Evolutionary conservation across 2,797 vertebrate genomes (phyloP).

Genomic region (Toxotes lorentzi): DNA sequence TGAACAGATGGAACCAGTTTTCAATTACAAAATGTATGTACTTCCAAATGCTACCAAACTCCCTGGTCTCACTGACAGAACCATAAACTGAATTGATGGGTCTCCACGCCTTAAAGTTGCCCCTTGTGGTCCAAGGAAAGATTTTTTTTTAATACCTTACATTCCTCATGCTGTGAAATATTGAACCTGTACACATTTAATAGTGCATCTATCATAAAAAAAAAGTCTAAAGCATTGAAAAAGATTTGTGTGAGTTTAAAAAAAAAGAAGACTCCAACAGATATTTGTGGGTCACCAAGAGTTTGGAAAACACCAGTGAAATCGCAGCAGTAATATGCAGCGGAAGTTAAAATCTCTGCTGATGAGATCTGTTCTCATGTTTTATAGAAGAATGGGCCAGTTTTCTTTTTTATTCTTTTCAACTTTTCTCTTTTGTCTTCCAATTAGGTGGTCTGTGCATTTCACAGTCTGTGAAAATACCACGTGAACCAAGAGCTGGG

Average conservation of each 20-base stretch:
- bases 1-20: slow-evolving; percentile 44
- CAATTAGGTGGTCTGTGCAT: slow-evolving; percentile 91
- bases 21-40: slow-evolving; percentile 52
- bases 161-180: slow-evolving; percentile 67
- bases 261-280: background rate
- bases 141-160: slow-evolving; percentile 65
- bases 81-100: slow-evolving; percentile 72
- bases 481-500: slow-evolving; percentile 90
- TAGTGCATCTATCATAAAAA: slow-evolving; percentile 43
- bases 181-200: slow-evolving; percentile 65
- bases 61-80: slow-evolving; percentile 51
- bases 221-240: slow-evolving; percentile 34
- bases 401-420: slow-evolving; percentile 10
- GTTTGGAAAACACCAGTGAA: background rate
- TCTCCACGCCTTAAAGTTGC: slow-evolving; percentile 49
- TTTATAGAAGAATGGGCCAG: background rate
- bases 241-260: slow-evolving; percentile 37
- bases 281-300: background rate
- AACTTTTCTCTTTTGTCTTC: slow-evolving; percentile 31
- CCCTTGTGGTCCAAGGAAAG: slow-evolving; percentile 60
- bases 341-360: background rate
- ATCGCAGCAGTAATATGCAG: background rate
- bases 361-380: background rate
- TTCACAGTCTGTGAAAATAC: slow-evolving; percentile 96
- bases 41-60: slow-evolving; percentile 55